A percentile compares a stretch with the other conserved stretches of the same genome.
These are phyloP conservation scores for Scartelaos histophorus DNA, from an alignment of 2,113 vertebrate genomes.

Conservation along the genomic window DNA sequence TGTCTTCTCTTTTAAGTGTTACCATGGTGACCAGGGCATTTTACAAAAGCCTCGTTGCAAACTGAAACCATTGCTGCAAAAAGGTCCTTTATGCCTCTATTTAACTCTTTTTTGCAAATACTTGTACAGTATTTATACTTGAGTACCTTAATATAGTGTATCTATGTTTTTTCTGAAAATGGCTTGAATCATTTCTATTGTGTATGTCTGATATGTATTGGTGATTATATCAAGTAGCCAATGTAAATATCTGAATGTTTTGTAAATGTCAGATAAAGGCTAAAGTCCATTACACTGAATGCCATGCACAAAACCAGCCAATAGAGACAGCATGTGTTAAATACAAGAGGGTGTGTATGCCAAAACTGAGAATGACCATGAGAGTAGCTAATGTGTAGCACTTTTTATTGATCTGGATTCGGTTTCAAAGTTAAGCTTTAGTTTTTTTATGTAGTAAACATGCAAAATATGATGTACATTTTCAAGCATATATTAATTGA, in stretches of 20 bases:
- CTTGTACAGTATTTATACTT: constrained; percentile 77
- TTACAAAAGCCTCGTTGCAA: constrained; percentile 15
- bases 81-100: constrained; percentile 41
- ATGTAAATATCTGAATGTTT: constrained; percentile 47
- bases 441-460: constrained; percentile 4
- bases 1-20: constrained; percentile 32
- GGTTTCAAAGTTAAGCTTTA: background rate
- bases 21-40: constrained; percentile 35
- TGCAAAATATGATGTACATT: background rate
- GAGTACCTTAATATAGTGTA: constrained; percentile 51
- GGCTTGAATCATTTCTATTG: constrained; percentile 38
- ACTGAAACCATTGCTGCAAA: constrained; percentile 34
- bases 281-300: constrained; percentile 26
- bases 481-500: background rate
- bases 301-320: constrained; percentile 10
- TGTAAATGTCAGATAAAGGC: constrained; percentile 29
- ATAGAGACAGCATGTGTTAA: constrained; percentile 13
- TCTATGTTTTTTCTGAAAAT: constrained; percentile 42
- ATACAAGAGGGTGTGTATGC: constrained; percentile 20
- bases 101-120: constrained; percentile 53
- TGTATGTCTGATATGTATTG: constrained; percentile 38
- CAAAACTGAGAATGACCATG: background rate
- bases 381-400: constrained; percentile 1
- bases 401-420: background rate
- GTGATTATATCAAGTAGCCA: constrained; percentile 27